Evolutionary conservation across 92 coral and sea anemone species (phyloP).

Genomic region (Epizoanthus scotinus): DNA sequence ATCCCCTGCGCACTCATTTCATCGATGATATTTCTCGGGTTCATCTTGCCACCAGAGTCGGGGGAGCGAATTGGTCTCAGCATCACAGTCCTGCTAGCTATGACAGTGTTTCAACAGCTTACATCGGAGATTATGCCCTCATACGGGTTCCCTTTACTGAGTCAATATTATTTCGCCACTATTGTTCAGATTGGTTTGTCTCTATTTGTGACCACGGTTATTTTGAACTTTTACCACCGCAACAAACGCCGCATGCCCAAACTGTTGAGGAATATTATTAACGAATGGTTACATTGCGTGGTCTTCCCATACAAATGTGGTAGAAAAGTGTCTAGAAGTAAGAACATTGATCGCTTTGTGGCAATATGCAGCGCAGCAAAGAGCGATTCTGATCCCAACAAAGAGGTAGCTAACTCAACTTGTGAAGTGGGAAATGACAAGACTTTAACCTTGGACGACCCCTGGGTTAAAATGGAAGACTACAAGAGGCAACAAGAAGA

Average conservation of each 20-base stretch:
- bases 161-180: constrained; percentile 95
- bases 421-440: neutral
- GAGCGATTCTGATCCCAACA: neutral
- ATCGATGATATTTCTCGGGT: constrained; percentile 91
- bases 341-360: neutral
- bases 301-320: constrained; percentile 66
- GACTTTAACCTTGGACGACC: neutral
- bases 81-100: constrained; percentile 90
- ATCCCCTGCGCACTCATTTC: constrained; percentile 95
- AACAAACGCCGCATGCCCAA: constrained; percentile 88
- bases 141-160: constrained; percentile 90
- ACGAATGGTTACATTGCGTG: constrained; percentile 78
- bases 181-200: constrained; percentile 88
- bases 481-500: constrained; percentile 19
- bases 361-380: neutral
- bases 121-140: constrained; percentile 95
- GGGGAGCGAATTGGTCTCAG: constrained; percentile 97
- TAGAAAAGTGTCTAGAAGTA: constrained; percentile 46
- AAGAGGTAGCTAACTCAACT: neutral
- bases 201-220: constrained; percentile 80
- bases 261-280: constrained; percentile 57
- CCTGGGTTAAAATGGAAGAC: constrained; percentile 40
- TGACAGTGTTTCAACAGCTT: constrained; percentile 97
- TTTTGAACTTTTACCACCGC: constrained; percentile 91
- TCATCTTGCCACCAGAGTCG: constrained; percentile 93